These are phyloP conservation scores for Eudemis profundana DNA, from an alignment of 2,888 invertebrate species.

Conservation along the genomic window DNA sequence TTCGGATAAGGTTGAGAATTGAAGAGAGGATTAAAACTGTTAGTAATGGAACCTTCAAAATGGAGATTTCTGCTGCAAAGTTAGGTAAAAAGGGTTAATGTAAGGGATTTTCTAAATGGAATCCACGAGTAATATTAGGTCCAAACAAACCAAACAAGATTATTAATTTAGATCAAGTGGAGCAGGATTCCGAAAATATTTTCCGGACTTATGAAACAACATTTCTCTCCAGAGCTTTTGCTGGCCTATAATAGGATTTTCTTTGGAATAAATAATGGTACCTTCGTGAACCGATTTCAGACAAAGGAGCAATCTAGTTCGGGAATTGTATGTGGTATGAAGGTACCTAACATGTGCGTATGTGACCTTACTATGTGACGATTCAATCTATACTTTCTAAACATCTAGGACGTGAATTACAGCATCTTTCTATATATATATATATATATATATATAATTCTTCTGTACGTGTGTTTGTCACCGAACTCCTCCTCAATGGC, in stretches of 20 bases:
- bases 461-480: too few relatives aligned
- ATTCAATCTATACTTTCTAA: too few relatives aligned
- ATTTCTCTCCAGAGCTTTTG: background rate
- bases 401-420: too few relatives aligned
- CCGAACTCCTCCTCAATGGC: too few relatives aligned
- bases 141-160: slow-evolving; percentile 35
- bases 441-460: too few relatives aligned
- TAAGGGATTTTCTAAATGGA: slow-evolving; percentile 42
- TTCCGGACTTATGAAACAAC: slow-evolving; percentile 17
- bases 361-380: too few relatives aligned
- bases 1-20: slow-evolving; percentile 6
- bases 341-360: too few relatives aligned
- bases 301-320: background rate
- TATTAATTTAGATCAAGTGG: slow-evolving; percentile 36
- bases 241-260: slow-evolving; percentile 9
- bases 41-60: slow-evolving; percentile 37
- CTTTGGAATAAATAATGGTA: background rate
- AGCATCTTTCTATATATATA: too few relatives aligned
- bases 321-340: background rate
- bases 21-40: slow-evolving; percentile 6
- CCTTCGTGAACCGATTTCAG: background rate
- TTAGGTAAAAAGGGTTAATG: slow-evolving; percentile 42
- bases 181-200: slow-evolving; percentile 18
- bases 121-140: slow-evolving; percentile 33
- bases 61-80: slow-evolving; percentile 38